A percentile compares a stretch with the other conserved stretches of the same genome.
Conservation (phyloP, 1,140 invertebrate genomes). For the Dendroctonus valens region DNA sequence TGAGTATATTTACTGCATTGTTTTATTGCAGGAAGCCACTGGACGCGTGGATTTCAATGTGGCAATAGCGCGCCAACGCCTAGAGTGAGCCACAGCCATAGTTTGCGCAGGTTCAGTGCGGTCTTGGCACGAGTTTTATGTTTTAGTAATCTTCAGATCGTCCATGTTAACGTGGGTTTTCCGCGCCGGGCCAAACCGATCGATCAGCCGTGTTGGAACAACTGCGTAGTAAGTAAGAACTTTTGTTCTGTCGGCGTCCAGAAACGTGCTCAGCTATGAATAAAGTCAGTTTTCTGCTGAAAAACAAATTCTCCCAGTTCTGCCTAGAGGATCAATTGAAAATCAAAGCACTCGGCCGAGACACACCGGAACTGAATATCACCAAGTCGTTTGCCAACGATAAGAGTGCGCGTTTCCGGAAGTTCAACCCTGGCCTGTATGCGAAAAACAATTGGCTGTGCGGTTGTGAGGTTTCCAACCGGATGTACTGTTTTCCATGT, state of each 20-base stretch:
- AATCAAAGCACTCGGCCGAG: slow-evolving; percentile 27
- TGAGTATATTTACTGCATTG: too few relatives aligned
- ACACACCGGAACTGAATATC: slow-evolving; percentile 25
- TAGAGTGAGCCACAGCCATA: slow-evolving; percentile 4
- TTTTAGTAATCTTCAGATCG: slow-evolving; percentile 1
- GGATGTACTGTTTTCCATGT: slow-evolving; percentile 37
- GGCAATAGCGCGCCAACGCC: slow-evolving; percentile 21
- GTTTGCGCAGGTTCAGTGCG: slow-evolving; percentile 11
- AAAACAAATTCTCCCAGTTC: slow-evolving; percentile 22
- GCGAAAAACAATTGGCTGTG: slow-evolving; percentile 35
- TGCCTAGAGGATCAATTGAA: slow-evolving; percentile 26
- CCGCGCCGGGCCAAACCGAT: slow-evolving; percentile 15
- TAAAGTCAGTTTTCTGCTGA: slow-evolving; percentile 23
- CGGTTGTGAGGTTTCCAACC: slow-evolving; percentile 30
- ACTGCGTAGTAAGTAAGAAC: background rate
- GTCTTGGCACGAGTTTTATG: background rate
- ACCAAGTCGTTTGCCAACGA: background rate
- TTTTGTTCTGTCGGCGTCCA: background rate
- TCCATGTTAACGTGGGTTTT: background rate
- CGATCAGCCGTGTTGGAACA: background rate
- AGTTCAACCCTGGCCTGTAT: slow-evolving; percentile 31
- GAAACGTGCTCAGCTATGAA: too few relatives aligned
- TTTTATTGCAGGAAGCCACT: background rate
- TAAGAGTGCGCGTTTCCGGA: background rate
- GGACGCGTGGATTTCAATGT: slow-evolving; percentile 3